These are phyloP conservation scores for Rhynchotus rufescens DNA, from an alignment of 2,797 vertebrate genomes.

Conservation along the genomic window DNA sequence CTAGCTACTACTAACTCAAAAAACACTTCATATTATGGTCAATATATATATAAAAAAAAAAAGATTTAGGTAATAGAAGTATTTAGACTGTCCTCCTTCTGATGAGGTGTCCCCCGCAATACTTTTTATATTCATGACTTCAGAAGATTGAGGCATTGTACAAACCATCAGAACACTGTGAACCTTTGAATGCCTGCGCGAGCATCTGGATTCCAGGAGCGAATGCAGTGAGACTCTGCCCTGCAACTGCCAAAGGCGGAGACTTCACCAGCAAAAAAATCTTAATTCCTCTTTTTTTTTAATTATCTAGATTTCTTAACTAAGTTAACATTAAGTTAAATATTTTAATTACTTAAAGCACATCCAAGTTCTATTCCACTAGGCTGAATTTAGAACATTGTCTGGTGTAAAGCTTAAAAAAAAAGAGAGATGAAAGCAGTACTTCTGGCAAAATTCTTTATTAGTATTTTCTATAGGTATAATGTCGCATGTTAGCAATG, in stretches of 20 bases:
- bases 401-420: background rate
- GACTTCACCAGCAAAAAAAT: background rate
- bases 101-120: background rate
- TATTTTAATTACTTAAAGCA: background rate
- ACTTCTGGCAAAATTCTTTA: slow-evolving; percentile 48
- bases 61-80: background rate
- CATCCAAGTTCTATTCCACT: background rate
- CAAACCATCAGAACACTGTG: background rate
- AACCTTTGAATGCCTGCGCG: background rate
- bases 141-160: background rate
- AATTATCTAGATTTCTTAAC: no score
- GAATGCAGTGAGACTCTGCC: background rate
- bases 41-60: background rate
- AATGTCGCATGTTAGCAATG: slow-evolving; percentile 24
- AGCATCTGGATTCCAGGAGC: background rate
- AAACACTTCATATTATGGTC: background rate
- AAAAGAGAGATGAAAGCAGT: background rate
- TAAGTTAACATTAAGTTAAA: background rate
- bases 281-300: background rate
- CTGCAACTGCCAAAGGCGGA: background rate
- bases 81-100: background rate
- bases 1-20: background rate
- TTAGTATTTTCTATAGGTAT: slow-evolving; percentile 49
- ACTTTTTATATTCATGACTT: background rate
- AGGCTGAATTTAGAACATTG: background rate